Conservation (phyloP, 2,888 invertebrate species). For the Microctonus brassicae region DNA sequence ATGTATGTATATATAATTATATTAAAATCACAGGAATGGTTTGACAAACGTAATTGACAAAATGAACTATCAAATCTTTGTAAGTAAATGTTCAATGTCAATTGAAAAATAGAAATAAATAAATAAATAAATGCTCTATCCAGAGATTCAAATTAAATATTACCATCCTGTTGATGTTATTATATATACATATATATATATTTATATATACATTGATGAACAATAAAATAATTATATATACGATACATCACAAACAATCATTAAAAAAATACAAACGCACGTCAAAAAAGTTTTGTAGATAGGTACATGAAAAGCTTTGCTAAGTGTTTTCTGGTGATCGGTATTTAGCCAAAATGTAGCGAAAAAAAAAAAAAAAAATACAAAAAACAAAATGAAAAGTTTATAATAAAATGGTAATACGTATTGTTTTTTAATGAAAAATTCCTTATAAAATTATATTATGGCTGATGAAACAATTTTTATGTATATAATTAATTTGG, state of each 20-base stretch:
- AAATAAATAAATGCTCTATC: constrained; percentile 47
- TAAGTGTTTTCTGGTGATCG: constrained; percentile 69
- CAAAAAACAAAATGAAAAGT: constrained; percentile 53
- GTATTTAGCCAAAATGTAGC: constrained; percentile 69
- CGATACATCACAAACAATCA: constrained; percentile 39
- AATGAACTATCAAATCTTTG: constrained; percentile 49
- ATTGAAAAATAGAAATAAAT: constrained; percentile 6
- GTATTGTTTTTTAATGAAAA: constrained; percentile 63
- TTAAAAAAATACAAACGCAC: constrained; percentile 47
- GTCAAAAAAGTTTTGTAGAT: constrained; percentile 64
- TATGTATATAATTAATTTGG: neutral
- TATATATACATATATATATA: neutral
- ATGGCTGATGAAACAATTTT: neutral
- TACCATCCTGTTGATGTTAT: constrained; percentile 14
- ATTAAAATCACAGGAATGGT: neutral
- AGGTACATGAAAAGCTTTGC: constrained; percentile 67
- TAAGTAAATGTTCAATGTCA: constrained; percentile 35
- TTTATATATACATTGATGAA: constrained; percentile 1
- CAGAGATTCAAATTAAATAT: constrained; percentile 41
- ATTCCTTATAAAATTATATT: constrained; percentile 29
- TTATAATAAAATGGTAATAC: constrained; percentile 69
- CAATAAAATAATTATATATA: constrained; percentile 44
- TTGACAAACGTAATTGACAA: neutral
- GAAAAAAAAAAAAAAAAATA: constrained; percentile 48
- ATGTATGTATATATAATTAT: too few species aligned